Conservation (phyloP, 2,797 vertebrate species). For the Melanotaenia boesemani region DNA sequence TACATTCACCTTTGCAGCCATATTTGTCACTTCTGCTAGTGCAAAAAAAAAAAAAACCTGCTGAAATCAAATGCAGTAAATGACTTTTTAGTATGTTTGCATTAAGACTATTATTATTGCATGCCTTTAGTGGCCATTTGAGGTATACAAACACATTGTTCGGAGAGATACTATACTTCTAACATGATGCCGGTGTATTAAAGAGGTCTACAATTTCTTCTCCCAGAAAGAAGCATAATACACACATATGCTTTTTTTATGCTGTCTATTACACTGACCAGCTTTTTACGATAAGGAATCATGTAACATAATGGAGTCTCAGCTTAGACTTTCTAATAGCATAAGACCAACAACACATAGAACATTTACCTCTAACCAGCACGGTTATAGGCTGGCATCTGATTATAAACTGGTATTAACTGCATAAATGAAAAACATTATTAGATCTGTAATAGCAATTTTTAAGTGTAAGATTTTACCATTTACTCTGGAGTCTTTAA, state of each 20-base stretch:
- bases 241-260: not conserved
- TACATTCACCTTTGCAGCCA: slow-evolving; percentile 67
- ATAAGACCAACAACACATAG: not conserved
- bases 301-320: slow-evolving; percentile 21
- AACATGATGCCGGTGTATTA: slow-evolving; percentile 5
- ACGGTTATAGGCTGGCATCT: slow-evolving; percentile 14
- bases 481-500: slow-evolving; percentile 1
- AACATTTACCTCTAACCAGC: not conserved
- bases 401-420: slow-evolving; percentile 27
- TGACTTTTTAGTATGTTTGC: slow-evolving; percentile 36
- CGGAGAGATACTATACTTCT: slow-evolving; percentile 13
- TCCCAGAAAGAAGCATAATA: slow-evolving; percentile 15
- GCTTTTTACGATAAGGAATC: slow-evolving; percentile 13
- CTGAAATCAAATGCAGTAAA: slow-evolving; percentile 25
- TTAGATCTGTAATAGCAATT: slow-evolving; percentile 10
- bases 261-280: not conserved
- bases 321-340: not conserved
- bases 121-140: slow-evolving; percentile 63
- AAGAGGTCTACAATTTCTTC: not conserved
- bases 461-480: not conserved
- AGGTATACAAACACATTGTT: slow-evolving; percentile 69
- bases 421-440: slow-evolving; percentile 40
- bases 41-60: slow-evolving; percentile 57
- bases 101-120: slow-evolving; percentile 76
- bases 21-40: slow-evolving; percentile 59